Conservation (phyloP, 2,113 vertebrate species). For the Engraulis encrasicolus region DNA sequence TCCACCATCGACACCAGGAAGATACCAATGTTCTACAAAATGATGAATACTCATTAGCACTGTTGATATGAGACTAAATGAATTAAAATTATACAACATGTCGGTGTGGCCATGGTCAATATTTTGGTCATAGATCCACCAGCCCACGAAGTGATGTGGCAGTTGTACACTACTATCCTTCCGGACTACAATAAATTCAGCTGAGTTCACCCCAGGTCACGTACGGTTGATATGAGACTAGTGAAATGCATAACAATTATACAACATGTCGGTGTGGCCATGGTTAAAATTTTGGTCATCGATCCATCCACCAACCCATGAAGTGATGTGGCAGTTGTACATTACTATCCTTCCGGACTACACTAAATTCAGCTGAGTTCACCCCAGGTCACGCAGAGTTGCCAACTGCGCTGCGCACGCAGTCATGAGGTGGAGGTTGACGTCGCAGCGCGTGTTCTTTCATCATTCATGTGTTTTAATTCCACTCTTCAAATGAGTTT, state of each 20-base stretch:
- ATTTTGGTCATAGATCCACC: neutral
- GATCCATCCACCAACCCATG: neutral
- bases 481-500: too few relatives aligned
- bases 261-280: neutral
- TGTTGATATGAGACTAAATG: neutral
- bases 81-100: neutral
- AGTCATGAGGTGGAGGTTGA: neutral
- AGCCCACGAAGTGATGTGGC: neutral
- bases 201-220: neutral
- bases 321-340: neutral
- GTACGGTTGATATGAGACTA: neutral
- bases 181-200: neutral
- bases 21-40: neutral
- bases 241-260: neutral
- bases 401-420: neutral
- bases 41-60: neutral
- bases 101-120: neutral
- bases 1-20: too few relatives aligned
- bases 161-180: neutral
- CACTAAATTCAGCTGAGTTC: neutral
- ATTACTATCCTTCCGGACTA: neutral
- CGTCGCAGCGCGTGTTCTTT: too few relatives aligned
- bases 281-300: neutral
- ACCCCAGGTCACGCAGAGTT: neutral
- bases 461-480: too few relatives aligned